These are phyloP conservation scores for Anorthoa munda DNA, from an alignment of 2,888 invertebrate species.

Conservation along the genomic window DNA sequence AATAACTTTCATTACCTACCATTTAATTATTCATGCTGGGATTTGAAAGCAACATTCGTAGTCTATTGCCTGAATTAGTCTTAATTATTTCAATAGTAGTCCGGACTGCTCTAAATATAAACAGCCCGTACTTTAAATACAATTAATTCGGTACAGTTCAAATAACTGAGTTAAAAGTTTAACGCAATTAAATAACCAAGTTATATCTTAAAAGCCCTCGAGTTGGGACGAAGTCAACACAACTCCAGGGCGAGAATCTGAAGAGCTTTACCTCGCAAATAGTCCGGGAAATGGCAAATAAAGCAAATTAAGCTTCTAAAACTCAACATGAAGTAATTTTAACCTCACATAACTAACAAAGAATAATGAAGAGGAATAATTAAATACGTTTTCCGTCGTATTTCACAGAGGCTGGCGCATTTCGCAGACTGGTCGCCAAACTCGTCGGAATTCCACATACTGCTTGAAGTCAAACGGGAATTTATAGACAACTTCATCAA, in stretches of 20 bases:
- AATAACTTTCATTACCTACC: not conserved
- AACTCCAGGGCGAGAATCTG: slow-evolving; percentile 33
- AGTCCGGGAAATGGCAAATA: too few relatives aligned
- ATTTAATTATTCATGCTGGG: not conserved
- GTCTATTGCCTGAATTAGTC: slow-evolving; percentile 5
- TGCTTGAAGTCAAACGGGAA: slow-evolving; percentile 93
- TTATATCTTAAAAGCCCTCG: slow-evolving; percentile 39
- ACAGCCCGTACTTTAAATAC: slow-evolving; percentile 37
- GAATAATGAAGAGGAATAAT: slow-evolving; percentile 73
- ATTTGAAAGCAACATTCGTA: slow-evolving; percentile 2
- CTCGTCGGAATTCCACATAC: slow-evolving; percentile 93
- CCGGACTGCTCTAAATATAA: slow-evolving; percentile 17
- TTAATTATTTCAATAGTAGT: slow-evolving; percentile 9
- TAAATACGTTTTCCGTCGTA: slow-evolving; percentile 74
- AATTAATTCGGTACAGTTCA: slow-evolving; percentile 51
- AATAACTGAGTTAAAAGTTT: slow-evolving; percentile 52
- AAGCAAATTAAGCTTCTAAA: slow-evolving; percentile 56
- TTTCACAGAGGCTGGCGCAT: slow-evolving; percentile 92
- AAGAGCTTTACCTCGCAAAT: slow-evolving; percentile 45
- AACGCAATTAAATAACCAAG: slow-evolving; percentile 52
- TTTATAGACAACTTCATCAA: slow-evolving; percentile 93
- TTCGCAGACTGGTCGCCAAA: slow-evolving; percentile 95
- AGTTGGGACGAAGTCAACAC: slow-evolving; percentile 38
- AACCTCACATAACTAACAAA: slow-evolving; percentile 64
- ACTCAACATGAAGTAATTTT: slow-evolving; percentile 60